Base-by-base conservation (phyloP, 2,888 invertebrate genomes). In the Aphodius granarius region DNA sequence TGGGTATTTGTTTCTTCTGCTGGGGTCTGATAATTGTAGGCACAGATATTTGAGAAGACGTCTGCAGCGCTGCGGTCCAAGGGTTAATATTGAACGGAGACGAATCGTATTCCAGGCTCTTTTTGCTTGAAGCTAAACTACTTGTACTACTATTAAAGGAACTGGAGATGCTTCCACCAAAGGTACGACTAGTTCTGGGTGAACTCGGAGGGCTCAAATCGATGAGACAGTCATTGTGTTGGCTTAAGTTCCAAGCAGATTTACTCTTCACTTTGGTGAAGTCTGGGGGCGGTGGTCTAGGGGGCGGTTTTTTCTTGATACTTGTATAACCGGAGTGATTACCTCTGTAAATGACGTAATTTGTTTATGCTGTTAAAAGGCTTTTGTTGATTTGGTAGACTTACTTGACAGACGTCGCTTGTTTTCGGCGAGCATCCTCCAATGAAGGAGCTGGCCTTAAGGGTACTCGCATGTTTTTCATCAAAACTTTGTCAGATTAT, bases 11-110 rank as follows among this genome's bases (percentile, higher is more conserved):
- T 15, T 75, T 74, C 63, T 75, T 66, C 64, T 76, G 75, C 62
- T 74, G 91, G 0, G 92, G 90, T 75, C 93, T 87, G 76, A 95
- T 95, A 83, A 95, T 95, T 65, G 95, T 95, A 3, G 95, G 95
- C 82, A 79, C 79, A 15, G 78, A 76, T 72, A 80, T 77, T 73
- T 77, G 76, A 22, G 78, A 73, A 62, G 73, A 17, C 9, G 72
- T 71, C 64, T 74, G 75, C 20, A 62, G 74, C 72, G 75, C 72
- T 23, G 63, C 75, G 72, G 74, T 77, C 77, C 79, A 77, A 6
- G 73, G 77, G 70, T 78, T 74, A 83, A 85, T 66, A 86, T 85
- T 82, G 84, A 84, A 74, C 83, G 84, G 76, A 84, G 88, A 85
- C 80, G 87, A 87, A 3, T 92, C 88, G 81, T 92, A 91, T 84